These are phyloP conservation scores for Hirtodrosophila duncani DNA, from an alignment of 2,888 invertebrate genomes.

Conservation along the genomic window DNA sequence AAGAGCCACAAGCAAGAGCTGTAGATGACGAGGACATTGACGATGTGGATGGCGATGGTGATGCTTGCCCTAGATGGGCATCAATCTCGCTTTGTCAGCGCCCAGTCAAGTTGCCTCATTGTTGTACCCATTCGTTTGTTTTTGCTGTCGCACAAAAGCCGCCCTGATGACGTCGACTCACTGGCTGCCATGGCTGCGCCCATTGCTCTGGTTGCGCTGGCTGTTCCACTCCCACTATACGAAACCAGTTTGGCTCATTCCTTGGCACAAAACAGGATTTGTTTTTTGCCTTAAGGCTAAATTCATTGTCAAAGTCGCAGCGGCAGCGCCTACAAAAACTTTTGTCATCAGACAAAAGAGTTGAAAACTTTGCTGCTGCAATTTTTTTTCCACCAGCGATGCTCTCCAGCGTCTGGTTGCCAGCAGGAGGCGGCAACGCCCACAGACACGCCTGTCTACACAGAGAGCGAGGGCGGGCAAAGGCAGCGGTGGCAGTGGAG, in stretches of 20 bases:
- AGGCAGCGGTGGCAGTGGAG: no score
- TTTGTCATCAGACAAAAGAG: conserved; percentile 71
- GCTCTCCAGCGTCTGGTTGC: no score
- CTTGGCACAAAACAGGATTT: conserved; percentile 58
- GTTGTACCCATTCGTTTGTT: conserved; percentile 39
- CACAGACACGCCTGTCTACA: conserved; percentile 34
- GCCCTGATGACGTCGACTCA: conserved; percentile 58
- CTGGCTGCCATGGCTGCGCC: conserved; percentile 10
- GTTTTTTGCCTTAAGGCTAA: conserved; percentile 58
- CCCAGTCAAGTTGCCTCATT: conserved; percentile 64
- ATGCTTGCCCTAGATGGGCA: conserved; percentile 49
- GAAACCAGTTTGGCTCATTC: conserved; percentile 57
- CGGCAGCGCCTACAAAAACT: conserved; percentile 63
- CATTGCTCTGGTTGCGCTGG: conserved; percentile 15
- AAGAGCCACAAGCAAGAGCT: conserved; percentile 37
- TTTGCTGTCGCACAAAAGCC: conserved; percentile 10
- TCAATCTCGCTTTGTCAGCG: conserved; percentile 54
- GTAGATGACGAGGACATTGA: conserved; percentile 1
- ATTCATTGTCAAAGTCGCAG: conserved; percentile 71
- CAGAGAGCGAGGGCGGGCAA: no score
- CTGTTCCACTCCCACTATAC: conserved; percentile 54
- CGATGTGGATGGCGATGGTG: conserved; percentile 15
- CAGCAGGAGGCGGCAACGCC: no score
- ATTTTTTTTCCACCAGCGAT: background rate
- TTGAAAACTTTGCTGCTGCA: conserved; percentile 46